Percentiles rank a stretch among this genome's conserved stretches.
These are phyloP conservation scores for Drosophila cognata DNA, from an alignment of 2,888 invertebrate genomes.

Conservation along the genomic window DNA sequence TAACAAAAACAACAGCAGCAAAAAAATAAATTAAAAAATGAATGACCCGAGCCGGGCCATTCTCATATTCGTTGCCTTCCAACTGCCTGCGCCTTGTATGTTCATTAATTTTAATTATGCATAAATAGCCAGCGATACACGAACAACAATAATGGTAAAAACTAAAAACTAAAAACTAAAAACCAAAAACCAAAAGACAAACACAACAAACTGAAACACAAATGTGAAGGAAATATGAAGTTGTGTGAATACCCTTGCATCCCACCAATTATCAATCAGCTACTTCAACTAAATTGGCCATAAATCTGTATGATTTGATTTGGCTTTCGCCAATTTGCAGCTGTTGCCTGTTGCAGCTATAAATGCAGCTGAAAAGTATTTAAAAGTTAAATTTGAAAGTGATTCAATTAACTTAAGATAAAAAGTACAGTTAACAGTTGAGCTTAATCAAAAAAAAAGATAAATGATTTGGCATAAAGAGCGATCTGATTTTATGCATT, in stretches of 20 bases:
- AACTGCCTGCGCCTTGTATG: conserved; percentile 58
- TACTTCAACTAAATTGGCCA: not conserved
- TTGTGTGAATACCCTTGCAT: not conserved
- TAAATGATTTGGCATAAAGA: not conserved
- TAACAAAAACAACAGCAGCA: conserved; percentile 9
- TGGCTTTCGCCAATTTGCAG: not conserved
- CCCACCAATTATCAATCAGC: not conserved
- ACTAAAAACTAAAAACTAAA: not conserved
- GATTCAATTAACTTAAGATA: too few relatives aligned
- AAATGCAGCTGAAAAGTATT: not conserved
- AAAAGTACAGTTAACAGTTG: too few relatives aligned
- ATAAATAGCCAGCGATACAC: conserved; percentile 51
- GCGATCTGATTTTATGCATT: not conserved
- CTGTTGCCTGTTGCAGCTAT: not conserved
- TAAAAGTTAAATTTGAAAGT: too few relatives aligned
- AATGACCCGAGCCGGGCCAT: conserved; percentile 21
- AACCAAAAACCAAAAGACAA: conserved; percentile 14
- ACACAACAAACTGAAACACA: conserved; percentile 1
- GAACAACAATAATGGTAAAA: conserved; percentile 14
- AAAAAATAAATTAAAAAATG: not conserved
- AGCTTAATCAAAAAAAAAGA: not conserved
- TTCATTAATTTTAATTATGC: conserved; percentile 78
- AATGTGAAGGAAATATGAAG: not conserved
- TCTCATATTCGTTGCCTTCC: conserved; percentile 44
- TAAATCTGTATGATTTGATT: not conserved